Evolutionary conservation across 2,797 vertebrate species (phyloP), one percentile per base, ranked within the genome.

Genomic region (Acrossocheilus fasciatus): DNA sequence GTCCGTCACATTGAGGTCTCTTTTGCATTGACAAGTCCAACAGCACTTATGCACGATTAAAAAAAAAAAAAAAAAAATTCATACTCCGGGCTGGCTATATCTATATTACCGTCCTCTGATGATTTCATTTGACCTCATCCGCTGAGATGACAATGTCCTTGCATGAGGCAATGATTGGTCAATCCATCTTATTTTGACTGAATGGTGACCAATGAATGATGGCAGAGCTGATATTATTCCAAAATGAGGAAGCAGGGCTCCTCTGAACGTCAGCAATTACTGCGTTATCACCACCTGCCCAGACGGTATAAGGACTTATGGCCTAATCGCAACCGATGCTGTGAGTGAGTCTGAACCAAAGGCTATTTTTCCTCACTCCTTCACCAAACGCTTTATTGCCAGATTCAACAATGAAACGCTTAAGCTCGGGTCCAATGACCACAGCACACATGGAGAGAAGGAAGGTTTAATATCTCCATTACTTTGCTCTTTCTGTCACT

Each of bases 211-310:
- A 86, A 23, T 89, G 89, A 92, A 87, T 85, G 87, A 92, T 91
- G 82, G 84, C 69, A 57, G 86, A 69, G 88, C 81, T 89, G 92
- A 91, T 90, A 87, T 81, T 39, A 82, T 89, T 87, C 86, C 88
- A 92, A 79, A 92, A 93, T 91, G 88, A 87, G 89, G 68, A 90
- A 91, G 89, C 87, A 86, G 83, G 75, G 72, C 86, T 92, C 70
- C 84, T 87, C 89, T 87, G 84, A 82, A 73, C 74, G 89, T 90
- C 59, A 88, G 86, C 87, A 91, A 92, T 93, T 92, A 91, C 86
- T 89, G 85, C 81, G 83, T 89, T 91, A 88, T 91, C 74, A 45
- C 85, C 89, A 87, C 83, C 87, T 86, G 84, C 23, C 30, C 80
- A 92, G 86, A 76, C 91, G 79, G 70, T 81, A 88, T 83, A 86